Base-by-base conservation (phyloP, 1,140 invertebrate species). In the Streblospio benedicti region DNA sequence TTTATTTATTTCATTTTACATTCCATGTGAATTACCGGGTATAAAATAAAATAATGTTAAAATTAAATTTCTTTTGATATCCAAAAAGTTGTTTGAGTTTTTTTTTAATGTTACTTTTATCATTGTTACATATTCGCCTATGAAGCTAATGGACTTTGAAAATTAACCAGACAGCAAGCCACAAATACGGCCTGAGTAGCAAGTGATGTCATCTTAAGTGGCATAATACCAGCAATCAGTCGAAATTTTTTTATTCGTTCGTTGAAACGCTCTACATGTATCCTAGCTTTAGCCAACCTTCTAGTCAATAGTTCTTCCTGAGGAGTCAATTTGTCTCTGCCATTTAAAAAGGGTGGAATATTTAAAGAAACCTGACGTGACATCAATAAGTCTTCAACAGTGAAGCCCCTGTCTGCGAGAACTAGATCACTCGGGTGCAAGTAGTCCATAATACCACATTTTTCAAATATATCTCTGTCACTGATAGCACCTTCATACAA, bases 301-400 rank as follows among this genome's bases (percentile, higher is more conserved):
- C 49, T 56, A 32, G 31, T 59, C 20, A 59, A 18, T 4, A 59
- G 33, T 54, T 59, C 49, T 32, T 56, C 27, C 30, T 56, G 57
- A 33, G 57, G 57, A 14, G 45, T 65, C 56, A 32, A 59, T 65
- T 43, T 44, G 56, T 25, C 44, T 56, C 62, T 64, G 28, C 31
- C 35, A 14, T 41, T 45, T 6, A 64, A 35, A 60, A 65, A 67
- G 44, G 63, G 65, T 31, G 63, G 63, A 25, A 65, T 67, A 53
- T 67, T 65, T 32, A 67, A 49, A 18, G 52, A 43, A 33, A 67
- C 60, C 30, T 60, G 58, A 32, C 32, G 1, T 49, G 45, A 6
- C 14, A 47, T 57, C 23, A 65, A 52, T 30, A 61, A 45, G 41
- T 65, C 65, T 52, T 65, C 53, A 1, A 66, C 58, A 44, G 61